Evolutionary conservation across 2,888 invertebrate genomes (phyloP).

Genomic region (Ectemnius continuus): DNA sequence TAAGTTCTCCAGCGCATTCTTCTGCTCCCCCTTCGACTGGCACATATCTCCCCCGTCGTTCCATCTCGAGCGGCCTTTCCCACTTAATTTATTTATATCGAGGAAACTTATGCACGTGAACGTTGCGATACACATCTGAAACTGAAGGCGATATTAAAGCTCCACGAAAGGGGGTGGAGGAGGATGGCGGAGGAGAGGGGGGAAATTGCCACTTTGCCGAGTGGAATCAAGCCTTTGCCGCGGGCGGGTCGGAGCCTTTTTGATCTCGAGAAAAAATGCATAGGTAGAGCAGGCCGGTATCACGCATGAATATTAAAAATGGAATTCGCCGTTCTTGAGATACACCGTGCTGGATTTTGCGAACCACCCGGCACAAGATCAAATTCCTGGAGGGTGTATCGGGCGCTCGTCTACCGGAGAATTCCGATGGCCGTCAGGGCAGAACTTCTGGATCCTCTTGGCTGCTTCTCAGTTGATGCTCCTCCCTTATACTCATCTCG

Average conservation of each 20-base stretch:
- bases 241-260: not conserved
- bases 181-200: too few species aligned
- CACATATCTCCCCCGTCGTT: slow-evolving; percentile 2
- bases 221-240: not conserved
- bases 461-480: not conserved
- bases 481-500: not conserved
- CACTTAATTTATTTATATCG: not conserved
- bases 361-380: too few species aligned
- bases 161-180: too few species aligned
- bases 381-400: too few species aligned
- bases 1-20: not conserved
- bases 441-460: slow-evolving; percentile 30
- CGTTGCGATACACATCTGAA: slow-evolving; percentile 4
- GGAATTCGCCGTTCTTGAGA: not conserved
- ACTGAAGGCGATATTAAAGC: slow-evolving; percentile 1
- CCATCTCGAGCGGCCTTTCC: slow-evolving; percentile 13
- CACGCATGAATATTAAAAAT: slow-evolving; percentile 1
- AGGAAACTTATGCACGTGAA: not conserved
- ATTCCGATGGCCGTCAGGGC: slow-evolving; percentile 24
- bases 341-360: too few species aligned
- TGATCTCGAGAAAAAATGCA: slow-evolving; percentile 3
- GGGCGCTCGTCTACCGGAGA: not conserved
- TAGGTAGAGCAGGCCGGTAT: not conserved
- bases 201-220: slow-evolving; percentile 8
- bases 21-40: not conserved